phyloP scores from a whole-genome alignment of 2,888 invertebrate species.

The Pammene fasciana region DNA sequence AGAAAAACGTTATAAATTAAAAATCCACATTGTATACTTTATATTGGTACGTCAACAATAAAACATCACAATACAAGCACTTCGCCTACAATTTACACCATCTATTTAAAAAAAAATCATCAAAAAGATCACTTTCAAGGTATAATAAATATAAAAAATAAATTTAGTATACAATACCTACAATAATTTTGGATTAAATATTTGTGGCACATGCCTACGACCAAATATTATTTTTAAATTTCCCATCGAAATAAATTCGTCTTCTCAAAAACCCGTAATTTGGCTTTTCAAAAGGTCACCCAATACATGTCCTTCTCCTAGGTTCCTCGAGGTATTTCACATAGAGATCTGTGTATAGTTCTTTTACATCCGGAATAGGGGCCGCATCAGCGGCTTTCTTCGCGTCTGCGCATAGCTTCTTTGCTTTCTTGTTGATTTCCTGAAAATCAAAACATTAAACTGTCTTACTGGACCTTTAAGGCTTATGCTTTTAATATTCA shows the following conservation, averaged over 20 bases:
- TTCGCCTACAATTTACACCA: conserved; percentile 1
- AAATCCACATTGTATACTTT: not conserved
- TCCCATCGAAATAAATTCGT: not conserved
- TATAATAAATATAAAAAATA: not conserved
- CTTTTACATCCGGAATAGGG: conserved; percentile 2
- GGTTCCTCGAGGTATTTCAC: conserved; percentile 36
- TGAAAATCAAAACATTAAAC: not conserved
- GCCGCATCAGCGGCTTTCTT: conserved; percentile 26
- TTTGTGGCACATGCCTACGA: not conserved
- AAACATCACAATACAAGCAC: not conserved
- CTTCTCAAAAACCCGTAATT: not conserved
- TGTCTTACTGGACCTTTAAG: too few relatives aligned
- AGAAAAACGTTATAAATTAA: not conserved
- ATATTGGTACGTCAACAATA: conserved; percentile 8
- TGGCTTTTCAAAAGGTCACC: not conserved
- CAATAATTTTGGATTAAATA: not conserved
- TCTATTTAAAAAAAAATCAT: too few relatives aligned
- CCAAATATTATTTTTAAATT: not conserved
- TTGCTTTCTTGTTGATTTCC: conserved; percentile 38
- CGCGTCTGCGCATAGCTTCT: conserved; percentile 26
- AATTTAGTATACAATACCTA: not conserved
- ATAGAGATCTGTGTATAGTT: conserved; percentile 32
- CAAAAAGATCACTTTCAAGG: not conserved
- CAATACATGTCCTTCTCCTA: conserved; percentile 27
- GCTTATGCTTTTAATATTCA: too few relatives aligned